Conservation (phyloP, 2,888 invertebrate genomes). For the Azorinus chamasolen region DNA sequence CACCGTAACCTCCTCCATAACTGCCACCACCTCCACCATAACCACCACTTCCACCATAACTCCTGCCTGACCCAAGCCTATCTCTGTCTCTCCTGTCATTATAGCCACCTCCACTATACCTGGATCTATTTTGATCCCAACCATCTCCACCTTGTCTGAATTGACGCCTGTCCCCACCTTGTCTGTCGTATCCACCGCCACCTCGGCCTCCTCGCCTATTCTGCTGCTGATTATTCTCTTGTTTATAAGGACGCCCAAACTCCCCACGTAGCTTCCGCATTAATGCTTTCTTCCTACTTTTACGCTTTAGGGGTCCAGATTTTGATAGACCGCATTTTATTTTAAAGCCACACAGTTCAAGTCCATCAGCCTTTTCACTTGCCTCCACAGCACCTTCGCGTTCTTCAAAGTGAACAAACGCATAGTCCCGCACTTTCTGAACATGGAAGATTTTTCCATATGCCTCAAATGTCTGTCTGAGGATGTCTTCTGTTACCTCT, state of each 20-base stretch:
- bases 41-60: conserved; percentile 15
- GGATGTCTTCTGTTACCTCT: conserved; percentile 41
- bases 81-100: not conserved
- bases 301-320: conserved; percentile 44
- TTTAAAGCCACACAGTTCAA: conserved; percentile 27
- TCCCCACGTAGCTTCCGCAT: conserved; percentile 30
- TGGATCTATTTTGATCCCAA: not conserved
- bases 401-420: conserved; percentile 57
- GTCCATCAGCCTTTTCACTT: conserved; percentile 40
- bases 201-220: not conserved
- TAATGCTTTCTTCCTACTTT: conserved; percentile 28
- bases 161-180: conserved; percentile 2
- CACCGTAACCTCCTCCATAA: conserved; percentile 1
- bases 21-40: conserved; percentile 19
- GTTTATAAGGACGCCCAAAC: conserved; percentile 14
- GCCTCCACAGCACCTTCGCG: conserved; percentile 44
- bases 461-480: conserved; percentile 50
- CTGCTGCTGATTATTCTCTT: conserved; percentile 14
- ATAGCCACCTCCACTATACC: conserved; percentile 3
- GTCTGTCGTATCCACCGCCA: not conserved
- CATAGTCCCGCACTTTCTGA: conserved; percentile 59
- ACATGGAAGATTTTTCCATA: conserved; percentile 51
- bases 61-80: conserved; percentile 6
- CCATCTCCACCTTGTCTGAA: not conserved
- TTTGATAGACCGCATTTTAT: conserved; percentile 49